phyloP scores from a whole-genome alignment of 2,113 vertebrate species.

The Cyprinodon variegatus region DNA sequence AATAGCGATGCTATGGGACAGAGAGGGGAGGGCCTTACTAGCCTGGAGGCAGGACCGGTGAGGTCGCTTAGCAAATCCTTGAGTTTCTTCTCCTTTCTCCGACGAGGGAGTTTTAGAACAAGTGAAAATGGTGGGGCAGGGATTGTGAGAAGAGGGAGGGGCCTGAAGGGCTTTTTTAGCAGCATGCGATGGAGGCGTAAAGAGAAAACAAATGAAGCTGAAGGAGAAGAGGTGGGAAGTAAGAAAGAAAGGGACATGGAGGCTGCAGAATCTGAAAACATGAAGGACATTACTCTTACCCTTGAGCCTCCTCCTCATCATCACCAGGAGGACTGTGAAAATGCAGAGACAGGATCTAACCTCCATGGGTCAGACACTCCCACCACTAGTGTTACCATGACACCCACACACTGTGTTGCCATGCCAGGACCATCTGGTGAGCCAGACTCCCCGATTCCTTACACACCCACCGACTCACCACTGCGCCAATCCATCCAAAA shows the following conservation, averaged over 20 bases:
- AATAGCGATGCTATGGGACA: conserved; percentile 77
- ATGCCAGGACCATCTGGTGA: conserved; percentile 67
- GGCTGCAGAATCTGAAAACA: conserved; percentile 77
- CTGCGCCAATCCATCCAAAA: conserved; percentile 50
- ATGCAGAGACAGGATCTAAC: conserved; percentile 44
- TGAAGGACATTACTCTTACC: conserved; percentile 78
- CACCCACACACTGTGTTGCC: conserved; percentile 64
- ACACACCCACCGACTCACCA: conserved; percentile 69
- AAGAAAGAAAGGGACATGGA: conserved; percentile 70
- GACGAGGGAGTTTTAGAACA: conserved; percentile 83
- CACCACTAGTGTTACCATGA: conserved; percentile 54
- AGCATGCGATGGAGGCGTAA: conserved; percentile 91
- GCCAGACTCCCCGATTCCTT: conserved; percentile 61
- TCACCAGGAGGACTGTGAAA: conserved; percentile 60
- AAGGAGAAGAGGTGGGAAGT: conserved; percentile 68
- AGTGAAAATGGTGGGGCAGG: conserved; percentile 78
- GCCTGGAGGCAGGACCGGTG: conserved; percentile 70
- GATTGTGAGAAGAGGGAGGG: conserved; percentile 86
- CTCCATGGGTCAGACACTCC: conserved; percentile 51
- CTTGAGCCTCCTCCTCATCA: conserved; percentile 76
- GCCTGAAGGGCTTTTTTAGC: conserved; percentile 89
- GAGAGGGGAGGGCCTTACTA: conserved; percentile 79
- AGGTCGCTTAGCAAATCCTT: conserved; percentile 90
- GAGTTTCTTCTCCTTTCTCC: conserved; percentile 92
- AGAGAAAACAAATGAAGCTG: conserved; percentile 79